Conservation (phyloP, 2,888 invertebrate species). For the Melanchra persicariae region DNA sequence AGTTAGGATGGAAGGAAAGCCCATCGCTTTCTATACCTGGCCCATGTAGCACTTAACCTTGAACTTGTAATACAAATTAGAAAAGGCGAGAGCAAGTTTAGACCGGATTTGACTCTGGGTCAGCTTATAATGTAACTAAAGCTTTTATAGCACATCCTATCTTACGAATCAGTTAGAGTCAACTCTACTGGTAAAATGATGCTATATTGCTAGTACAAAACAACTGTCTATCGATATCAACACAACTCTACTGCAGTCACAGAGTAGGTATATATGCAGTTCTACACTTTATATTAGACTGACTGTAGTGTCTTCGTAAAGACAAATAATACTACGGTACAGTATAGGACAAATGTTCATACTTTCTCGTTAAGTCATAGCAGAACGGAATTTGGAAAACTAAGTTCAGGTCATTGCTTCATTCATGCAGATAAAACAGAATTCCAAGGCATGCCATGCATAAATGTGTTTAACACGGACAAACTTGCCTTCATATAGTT, state of each 20-base stretch:
- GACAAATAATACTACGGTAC: neutral
- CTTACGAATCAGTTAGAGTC: neutral
- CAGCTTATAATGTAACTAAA: neutral
- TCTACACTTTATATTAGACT: neutral
- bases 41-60: slow-evolving; percentile 11
- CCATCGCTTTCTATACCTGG: slow-evolving; percentile 38
- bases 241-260: too few relatives aligned
- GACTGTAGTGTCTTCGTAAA: neutral
- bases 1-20: slow-evolving; percentile 62
- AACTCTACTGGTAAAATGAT: neutral
- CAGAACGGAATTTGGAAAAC: neutral
- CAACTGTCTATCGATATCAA: neutral
- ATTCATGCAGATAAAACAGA: neutral
- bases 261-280: too few relatives aligned
- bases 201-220: neutral
- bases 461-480: neutral
- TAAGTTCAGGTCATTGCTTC: too few relatives aligned
- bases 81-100: neutral
- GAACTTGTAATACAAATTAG: slow-evolving; percentile 29
- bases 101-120: slow-evolving; percentile 7
- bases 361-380: neutral
- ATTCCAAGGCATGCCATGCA: neutral
- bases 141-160: slow-evolving; percentile 27
- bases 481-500: neutral
- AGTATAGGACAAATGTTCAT: neutral